Percentiles rank a stretch among this genome's conserved stretches.
Conservation (phyloP, 2,113 vertebrate genomes). For the Gavialis gangeticus region DNA sequence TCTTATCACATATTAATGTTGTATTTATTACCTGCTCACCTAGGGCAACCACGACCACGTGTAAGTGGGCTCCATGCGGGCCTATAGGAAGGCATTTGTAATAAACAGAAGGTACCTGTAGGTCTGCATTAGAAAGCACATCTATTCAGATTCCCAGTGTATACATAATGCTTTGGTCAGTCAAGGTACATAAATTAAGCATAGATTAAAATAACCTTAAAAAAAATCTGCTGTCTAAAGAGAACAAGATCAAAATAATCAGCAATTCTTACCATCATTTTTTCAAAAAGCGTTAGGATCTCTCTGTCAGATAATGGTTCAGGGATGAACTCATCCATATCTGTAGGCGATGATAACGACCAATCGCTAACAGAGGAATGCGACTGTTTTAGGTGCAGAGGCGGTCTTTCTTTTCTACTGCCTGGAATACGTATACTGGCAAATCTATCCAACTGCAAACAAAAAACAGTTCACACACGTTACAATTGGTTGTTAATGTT, state of each 20-base stretch:
- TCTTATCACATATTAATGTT: too few species aligned
- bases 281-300: slow-evolving; percentile 91
- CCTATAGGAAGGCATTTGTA: too few species aligned
- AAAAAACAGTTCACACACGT: slow-evolving; percentile 16
- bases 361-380: slow-evolving; percentile 71
- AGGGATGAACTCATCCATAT: slow-evolving; percentile 80
- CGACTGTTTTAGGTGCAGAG: slow-evolving; percentile 77
- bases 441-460: slow-evolving; percentile 88
- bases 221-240: too few species aligned
- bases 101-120: too few species aligned
- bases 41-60: too few species aligned
- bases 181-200: not conserved
- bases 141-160: too few species aligned
- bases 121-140: too few species aligned
- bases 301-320: slow-evolving; percentile 88
- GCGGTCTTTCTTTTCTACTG: slow-evolving; percentile 87
- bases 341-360: slow-evolving; percentile 61
- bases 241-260: not conserved
- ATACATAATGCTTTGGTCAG: too few species aligned
- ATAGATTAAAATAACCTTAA: not conserved
- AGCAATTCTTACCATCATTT: slow-evolving; percentile 90
- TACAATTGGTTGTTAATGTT: not conserved
- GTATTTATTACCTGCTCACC: too few species aligned
- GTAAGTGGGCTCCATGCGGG: too few species aligned
- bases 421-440: slow-evolving; percentile 91